A percentile compares a stretch with the other conserved stretches of the same genome.
These are phyloP conservation scores for Myopa tessellatipennis DNA, from an alignment of 2,888 invertebrate genomes.

Conservation along the genomic window DNA sequence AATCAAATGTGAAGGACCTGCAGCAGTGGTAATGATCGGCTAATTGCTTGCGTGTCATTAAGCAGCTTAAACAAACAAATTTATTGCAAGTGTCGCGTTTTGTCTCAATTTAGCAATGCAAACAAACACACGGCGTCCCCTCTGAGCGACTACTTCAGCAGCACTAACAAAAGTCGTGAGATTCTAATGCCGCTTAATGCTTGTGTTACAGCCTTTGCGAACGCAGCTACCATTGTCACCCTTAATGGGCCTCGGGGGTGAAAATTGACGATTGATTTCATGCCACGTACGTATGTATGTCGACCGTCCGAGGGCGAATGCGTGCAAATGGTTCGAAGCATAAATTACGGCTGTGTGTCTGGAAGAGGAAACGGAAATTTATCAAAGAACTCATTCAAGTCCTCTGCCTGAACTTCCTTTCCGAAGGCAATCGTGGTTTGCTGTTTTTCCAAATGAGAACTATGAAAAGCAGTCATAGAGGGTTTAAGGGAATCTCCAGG, in stretches of 20 bases:
- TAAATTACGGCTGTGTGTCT: constrained; percentile 9
- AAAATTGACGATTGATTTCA: too few species aligned
- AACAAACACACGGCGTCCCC: constrained; percentile 50
- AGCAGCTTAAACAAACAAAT: constrained; percentile 57
- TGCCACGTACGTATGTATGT: too few species aligned
- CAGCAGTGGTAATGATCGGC: constrained; percentile 55
- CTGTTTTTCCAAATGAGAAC: too few species aligned
- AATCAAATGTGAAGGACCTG: neutral
- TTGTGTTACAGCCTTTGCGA: constrained; percentile 7
- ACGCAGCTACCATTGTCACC: constrained; percentile 17
- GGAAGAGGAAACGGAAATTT: neutral
- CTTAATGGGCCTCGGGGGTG: neutral
- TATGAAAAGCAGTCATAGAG: too few species aligned
- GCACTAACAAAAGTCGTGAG: neutral
- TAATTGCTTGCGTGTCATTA: constrained; percentile 66
- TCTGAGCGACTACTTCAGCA: neutral
- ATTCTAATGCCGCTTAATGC: constrained; percentile 33
- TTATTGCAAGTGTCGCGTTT: constrained; percentile 63
- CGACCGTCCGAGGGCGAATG: neutral
- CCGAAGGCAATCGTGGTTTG: too few species aligned
- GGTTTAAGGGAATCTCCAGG: too few species aligned
- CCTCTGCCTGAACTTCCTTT: neutral
- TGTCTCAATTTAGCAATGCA: constrained; percentile 60
- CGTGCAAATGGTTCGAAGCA: neutral
- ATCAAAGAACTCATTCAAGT: constrained; percentile 3